Base-by-base conservation (phyloP, 2,113 vertebrate genomes). In the Brachionichthys hirsutus region DNA sequence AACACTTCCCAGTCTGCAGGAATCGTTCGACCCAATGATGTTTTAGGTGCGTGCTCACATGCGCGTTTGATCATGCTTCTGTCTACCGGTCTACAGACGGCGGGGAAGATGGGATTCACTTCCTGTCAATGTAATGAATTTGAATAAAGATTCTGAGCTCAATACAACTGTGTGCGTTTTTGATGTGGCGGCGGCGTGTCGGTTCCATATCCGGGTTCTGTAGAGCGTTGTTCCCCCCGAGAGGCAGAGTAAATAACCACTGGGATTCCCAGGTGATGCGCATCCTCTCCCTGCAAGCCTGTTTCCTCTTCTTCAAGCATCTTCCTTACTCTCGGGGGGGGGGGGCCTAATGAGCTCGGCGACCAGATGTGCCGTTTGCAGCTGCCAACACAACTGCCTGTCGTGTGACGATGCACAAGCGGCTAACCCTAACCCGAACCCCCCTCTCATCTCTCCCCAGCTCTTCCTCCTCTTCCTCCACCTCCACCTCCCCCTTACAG, bases 211-310 rank as follows among this genome's bases (percentile, higher is more conserved):
- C 62, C 69, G 71, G 74, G 71, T 73, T 81, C 74, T 78, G 84
- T 85, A 88, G 87, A 84, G 62, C 22, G 49, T 77, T 75, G 82
- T 83, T 77, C 81, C 80, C 81, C 80, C 84, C 76, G 59, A 71
- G 77, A 61, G 81, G 65, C 61, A 54, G 40, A 41, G 72, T 69
- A 85, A 84, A 85, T 70, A 84, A 70, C 78, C 75, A 65, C 13
- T 36, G 61, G 80, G 76, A 13, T 46, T 55, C 40, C 52, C 49
- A 55, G 61, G 66, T 76, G 70, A 56, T 50, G 73, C 52, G 73
- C 45, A 22, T 43, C 41, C 67, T 74, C 64, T 24, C 52, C 54
- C 58, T 68, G 74, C 65, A 74, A 61, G 67, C 79, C 68, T 73
- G 41, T 57, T 62, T 69, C 12, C 22, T 64, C 3, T 41, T 9